Percentiles rank a stretch among this genome's conserved stretches.
These are phyloP conservation scores for Pomacea canaliculata DNA, from an alignment of 2,888 invertebrate species.

Conservation along the genomic window DNA sequence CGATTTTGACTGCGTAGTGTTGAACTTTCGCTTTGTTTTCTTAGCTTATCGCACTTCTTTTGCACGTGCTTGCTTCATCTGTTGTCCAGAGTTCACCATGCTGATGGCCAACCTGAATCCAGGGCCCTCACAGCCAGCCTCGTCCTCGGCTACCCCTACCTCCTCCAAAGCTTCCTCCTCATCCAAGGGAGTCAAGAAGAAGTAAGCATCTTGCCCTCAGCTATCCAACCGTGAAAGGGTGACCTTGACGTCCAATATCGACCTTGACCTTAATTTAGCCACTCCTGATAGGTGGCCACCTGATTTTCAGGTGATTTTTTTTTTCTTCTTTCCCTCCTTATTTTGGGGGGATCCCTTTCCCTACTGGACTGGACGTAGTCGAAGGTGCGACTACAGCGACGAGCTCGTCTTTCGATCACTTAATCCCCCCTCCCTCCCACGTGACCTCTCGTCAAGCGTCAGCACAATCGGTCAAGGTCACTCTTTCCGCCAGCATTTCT, in stretches of 20 bases:
- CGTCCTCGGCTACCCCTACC: neutral
- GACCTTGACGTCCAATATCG: neutral
- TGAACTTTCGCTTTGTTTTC: too few relatives aligned
- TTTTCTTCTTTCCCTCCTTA: neutral
- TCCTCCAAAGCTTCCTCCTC: slow-evolving; percentile 12
- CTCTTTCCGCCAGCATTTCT: too few relatives aligned
- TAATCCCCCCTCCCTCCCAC: too few relatives aligned
- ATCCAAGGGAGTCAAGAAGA: slow-evolving; percentile 34
- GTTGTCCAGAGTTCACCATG: neutral
- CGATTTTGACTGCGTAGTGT: too few relatives aligned
- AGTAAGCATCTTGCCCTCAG: slow-evolving; percentile 8
- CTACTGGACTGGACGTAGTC: too few relatives aligned
- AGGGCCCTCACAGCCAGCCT: neutral
- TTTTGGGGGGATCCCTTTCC: neutral
- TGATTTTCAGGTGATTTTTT: neutral
- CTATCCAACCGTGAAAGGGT: neutral
- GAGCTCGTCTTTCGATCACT: too few relatives aligned
- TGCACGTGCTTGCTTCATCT: too few relatives aligned
- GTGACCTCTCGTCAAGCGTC: too few relatives aligned
- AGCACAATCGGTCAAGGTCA: too few relatives aligned
- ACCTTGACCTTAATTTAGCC: neutral
- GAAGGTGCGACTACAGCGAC: too few relatives aligned
- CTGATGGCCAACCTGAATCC: slow-evolving; percentile 7
- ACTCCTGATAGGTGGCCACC: neutral
- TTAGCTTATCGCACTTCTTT: too few relatives aligned